Base-by-base conservation (phyloP, 2,113 vertebrate species). In the Catharus bicknelli region DNA sequence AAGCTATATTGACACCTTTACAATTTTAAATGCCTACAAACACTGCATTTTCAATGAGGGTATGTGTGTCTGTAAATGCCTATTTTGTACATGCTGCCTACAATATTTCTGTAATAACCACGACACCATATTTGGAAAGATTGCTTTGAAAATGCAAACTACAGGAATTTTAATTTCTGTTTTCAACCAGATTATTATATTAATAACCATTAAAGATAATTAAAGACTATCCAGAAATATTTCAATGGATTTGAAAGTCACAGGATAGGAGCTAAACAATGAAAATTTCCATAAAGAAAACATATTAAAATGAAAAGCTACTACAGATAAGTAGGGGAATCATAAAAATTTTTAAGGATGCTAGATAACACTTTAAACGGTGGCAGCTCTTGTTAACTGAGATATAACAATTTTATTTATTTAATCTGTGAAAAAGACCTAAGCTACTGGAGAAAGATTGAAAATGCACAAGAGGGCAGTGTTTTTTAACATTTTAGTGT, bases 381-480 rank as follows among this genome's bases (percentile, higher is more conserved):
- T 48, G 45, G 70, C 45, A 94, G 70, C 8, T 67, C 23, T 93
- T 4, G 2, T 80, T 36, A 83, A 62, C 22, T 76, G 72, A 90
- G 29, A 73, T 20, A 27, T 3, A 68, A 67, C 7, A 45, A 48
- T 80, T 83, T 83, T 77, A 50, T 51, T 62, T 54, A 66, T 69
- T 80, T 64, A 36, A 74, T 77, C 59, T 34, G 43, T 11, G 23
- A 80, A 59, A 47, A 84, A 83, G 43, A 78, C 3, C 51, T 22
- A 30, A 70, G 40, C 14, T 78, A 43, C n/a, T 13, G 55, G 20
- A 34, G 21, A 30, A 83, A 77, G 57, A 77, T 0, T 59, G 61
- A 62, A 92, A 83, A 94, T 47, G 53, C 89, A 79, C 73, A 81
- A 90, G 86, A 67, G 61, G 48, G 89, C 81, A 92, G 51, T 67